Percentiles rank a stretch among this genome's conserved stretches.
phyloP scores from a whole-genome alignment of 2,797 vertebrate genomes.

The Natrix natrix region DNA sequence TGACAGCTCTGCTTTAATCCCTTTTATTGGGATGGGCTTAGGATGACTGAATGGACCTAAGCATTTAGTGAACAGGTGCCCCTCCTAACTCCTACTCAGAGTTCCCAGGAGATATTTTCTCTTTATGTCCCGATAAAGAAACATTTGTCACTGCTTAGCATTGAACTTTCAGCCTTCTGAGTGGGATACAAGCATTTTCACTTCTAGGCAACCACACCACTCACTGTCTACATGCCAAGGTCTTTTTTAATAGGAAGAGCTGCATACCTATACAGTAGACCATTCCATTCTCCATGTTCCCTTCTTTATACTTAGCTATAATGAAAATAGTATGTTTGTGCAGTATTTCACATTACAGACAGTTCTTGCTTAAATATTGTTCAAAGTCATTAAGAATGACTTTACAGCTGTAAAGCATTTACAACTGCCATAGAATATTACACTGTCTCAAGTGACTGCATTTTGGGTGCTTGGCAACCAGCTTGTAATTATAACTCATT shows the following conservation, averaged over 20 bases:
- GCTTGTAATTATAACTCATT: not conserved
- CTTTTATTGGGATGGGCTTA: not conserved
- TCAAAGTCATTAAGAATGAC: not conserved
- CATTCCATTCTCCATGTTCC: not conserved
- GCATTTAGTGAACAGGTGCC: fast-evolving
- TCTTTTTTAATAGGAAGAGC: not conserved
- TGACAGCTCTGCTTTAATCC: not conserved
- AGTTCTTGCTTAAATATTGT: not conserved
- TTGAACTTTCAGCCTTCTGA: not conserved
- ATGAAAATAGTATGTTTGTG: not conserved
- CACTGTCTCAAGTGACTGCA: not conserved
- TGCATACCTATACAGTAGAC: not conserved
- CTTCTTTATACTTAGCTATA: not conserved
- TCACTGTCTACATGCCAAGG: not conserved
- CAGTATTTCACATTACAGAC: not conserved
- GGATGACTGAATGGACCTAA: not conserved
- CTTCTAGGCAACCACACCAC: not conserved
- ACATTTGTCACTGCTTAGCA: not conserved
- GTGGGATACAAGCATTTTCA: not conserved
- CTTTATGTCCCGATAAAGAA: not conserved
- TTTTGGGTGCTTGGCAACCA: not conserved
- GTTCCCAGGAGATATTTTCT: not conserved
- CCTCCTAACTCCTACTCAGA: not conserved
- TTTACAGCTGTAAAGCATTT: not conserved
- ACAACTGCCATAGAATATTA: not conserved